phyloP scores from a whole-genome alignment of 1,140 invertebrate genomes.

The Musca vetustissima region DNA sequence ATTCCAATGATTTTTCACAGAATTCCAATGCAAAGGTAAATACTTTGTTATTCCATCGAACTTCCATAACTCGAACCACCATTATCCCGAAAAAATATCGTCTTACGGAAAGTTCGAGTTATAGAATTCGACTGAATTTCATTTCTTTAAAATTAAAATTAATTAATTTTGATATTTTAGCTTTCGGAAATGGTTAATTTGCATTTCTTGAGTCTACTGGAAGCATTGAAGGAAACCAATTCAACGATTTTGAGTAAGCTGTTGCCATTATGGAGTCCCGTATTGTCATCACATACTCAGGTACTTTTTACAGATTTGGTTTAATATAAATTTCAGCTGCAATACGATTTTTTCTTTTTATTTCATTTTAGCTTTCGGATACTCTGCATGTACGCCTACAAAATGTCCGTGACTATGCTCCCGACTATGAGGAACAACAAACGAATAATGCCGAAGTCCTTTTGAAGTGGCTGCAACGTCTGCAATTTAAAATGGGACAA shows the following conservation, averaged over 20 bases:
- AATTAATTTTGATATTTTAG: too few relatives aligned
- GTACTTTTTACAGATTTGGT: constrained; percentile 6
- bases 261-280: constrained; percentile 85
- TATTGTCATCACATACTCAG: constrained; percentile 77
- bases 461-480: constrained; percentile 84
- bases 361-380: constrained; percentile 74
- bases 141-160: too few relatives aligned
- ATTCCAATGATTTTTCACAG: constrained; percentile 45
- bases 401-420: constrained; percentile 78
- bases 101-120: too few relatives aligned
- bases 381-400: constrained; percentile 89
- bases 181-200: constrained; percentile 96
- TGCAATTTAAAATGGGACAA: constrained; percentile 98
- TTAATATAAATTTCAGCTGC: too few relatives aligned
- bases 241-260: constrained; percentile 87
- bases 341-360: constrained; percentile 29
- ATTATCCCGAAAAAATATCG: too few relatives aligned
- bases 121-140: too few relatives aligned
- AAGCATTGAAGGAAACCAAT: constrained; percentile 93
- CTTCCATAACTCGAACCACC: too few relatives aligned
- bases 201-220: constrained; percentile 93
- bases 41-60: too few relatives aligned
- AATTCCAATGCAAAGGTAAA: constrained; percentile 45
- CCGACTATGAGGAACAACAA: constrained; percentile 56
- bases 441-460: constrained; percentile 57